Percentiles rank a stretch among this genome's conserved stretches.
Evolutionary conservation across 2,113 vertebrate genomes (phyloP).

Genomic region (Thymallus thymallus): DNA sequence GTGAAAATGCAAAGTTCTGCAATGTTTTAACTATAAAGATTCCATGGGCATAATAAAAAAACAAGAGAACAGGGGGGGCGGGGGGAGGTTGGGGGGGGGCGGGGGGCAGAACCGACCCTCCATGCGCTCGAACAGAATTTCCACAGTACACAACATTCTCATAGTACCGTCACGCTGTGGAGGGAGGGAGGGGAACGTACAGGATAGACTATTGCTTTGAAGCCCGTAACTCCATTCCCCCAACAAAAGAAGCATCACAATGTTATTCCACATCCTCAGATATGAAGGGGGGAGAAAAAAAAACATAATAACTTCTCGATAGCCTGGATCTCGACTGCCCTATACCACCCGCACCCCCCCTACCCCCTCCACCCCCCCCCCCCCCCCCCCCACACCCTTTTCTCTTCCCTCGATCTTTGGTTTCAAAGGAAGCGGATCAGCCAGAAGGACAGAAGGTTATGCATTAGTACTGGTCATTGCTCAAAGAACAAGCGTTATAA

Average conservation of each 20-base stretch:
- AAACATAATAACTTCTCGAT: slow-evolving; percentile 81
- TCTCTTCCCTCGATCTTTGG: slow-evolving; percentile 88
- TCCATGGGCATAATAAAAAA: background rate
- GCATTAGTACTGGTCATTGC: slow-evolving; percentile 99
- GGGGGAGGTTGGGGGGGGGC: no score
- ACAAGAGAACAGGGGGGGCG: no score
- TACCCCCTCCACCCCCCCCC: slow-evolving; percentile 24
- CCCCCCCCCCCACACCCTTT: slow-evolving; percentile 67
- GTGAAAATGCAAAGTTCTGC: background rate
- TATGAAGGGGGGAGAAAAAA: slow-evolving; percentile 64
- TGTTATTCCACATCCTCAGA: slow-evolving; percentile 84
- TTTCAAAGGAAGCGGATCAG: slow-evolving; percentile 96
- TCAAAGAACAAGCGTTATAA: slow-evolving; percentile 97
- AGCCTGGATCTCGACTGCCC: slow-evolving; percentile 65
- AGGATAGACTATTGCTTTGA: slow-evolving; percentile 75
- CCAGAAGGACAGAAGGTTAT: slow-evolving; percentile 98
- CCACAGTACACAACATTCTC: slow-evolving; percentile 29
- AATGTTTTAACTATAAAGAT: background rate
- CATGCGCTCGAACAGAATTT: background rate
- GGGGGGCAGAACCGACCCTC: background rate
- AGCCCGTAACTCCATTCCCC: slow-evolving; percentile 74
- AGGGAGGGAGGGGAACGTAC: slow-evolving; percentile 57
- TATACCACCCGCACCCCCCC: background rate
- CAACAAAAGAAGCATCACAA: slow-evolving; percentile 79
- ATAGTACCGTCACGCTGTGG: slow-evolving; percentile 62